phyloP scores from a whole-genome alignment of 1,140 invertebrate species.

The Bombus turneri region DNA sequence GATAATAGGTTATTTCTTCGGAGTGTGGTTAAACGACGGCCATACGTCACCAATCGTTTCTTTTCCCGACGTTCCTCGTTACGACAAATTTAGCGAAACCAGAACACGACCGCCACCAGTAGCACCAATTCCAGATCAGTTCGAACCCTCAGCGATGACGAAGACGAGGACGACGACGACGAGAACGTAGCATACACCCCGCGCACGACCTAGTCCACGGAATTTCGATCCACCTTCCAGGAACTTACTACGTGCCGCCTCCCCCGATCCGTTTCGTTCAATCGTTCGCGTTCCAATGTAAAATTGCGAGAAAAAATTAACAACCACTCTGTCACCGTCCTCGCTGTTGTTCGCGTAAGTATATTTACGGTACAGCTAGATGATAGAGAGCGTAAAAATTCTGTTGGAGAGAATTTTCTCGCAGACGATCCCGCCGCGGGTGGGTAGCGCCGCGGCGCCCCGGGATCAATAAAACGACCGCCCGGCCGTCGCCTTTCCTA shows the following conservation, averaged over 20 bases:
- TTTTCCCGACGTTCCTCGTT: neutral
- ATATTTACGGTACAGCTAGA: neutral
- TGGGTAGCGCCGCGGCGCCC: conserved; percentile 82
- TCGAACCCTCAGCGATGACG: conserved; percentile 37
- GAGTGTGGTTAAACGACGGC: conserved; percentile 17
- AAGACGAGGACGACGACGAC: conserved; percentile 38
- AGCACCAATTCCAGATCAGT: conserved; percentile 9
- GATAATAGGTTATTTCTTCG: neutral
- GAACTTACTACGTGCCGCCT: conserved; percentile 6
- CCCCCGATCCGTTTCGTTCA: neutral
- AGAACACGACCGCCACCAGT: conserved; percentile 25
- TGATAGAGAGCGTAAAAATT: conserved; percentile 42
- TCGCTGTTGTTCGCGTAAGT: neutral
- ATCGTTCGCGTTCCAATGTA: neutral
- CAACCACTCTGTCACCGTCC: neutral
- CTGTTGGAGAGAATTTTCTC: conserved; percentile 54
- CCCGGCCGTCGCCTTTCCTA: conserved; percentile 78
- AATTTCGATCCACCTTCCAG: conserved; percentile 10
- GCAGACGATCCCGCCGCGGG: conserved; percentile 73
- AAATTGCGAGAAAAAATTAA: neutral
- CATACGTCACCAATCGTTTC: conserved; percentile 25
- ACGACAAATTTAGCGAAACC: neutral
- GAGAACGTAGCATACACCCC: conserved; percentile 22
- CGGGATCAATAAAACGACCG: conserved; percentile 82
- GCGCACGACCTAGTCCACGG: conserved; percentile 11